Base-by-base conservation (phyloP, 2,888 invertebrate genomes). In the Meganola albula region DNA sequence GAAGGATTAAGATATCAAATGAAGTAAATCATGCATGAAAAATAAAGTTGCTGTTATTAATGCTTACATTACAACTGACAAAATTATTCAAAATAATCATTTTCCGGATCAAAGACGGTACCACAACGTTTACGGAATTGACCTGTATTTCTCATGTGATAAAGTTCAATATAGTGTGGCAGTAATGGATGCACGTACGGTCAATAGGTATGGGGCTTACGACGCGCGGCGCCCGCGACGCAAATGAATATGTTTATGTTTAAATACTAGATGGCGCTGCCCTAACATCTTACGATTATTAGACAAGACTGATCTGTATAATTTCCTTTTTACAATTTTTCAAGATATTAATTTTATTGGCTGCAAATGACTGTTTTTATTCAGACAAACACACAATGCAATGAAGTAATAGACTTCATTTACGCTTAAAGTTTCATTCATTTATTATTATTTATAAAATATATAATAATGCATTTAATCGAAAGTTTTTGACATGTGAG, bases 21-120 rank as follows among this genome's bases (percentile, higher is more conserved):
- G 23, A 23, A 23, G 23, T 23, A 23, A 23, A 23, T 23, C 23
- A 23, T 23, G 23, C 10, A 23, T 23, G 23, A 23, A 23, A 23
- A 23, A 23, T 23, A 23, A 23, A 23, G 23, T 23, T 23, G 23
- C 23, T 23, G 23, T 23, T 23, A 23, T 23, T 23, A 23, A 23
- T 23, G 23, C 23, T 7, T 23, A 23, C 23, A 23, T 23, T 23
- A 23, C 23, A 30, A 28, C 28, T 28, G 28, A 28, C 28, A 24
- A 30, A 30, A 30, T 30, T 30, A 30, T 30, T 30, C 30, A 30
- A 30, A 30, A 30, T 30, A 30, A 30, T 30, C 30, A 30, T 30
- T 30, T 30, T 30, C 30, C 30, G 30, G 30, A 30, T 30, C 30
- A 30, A 30, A 24, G 30, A 30, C 29, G 29, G 29, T 29, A 29